These are phyloP conservation scores for Diploscapter pachys DNA, from an alignment of 1,140 invertebrate genomes.

Conservation along the genomic window DNA sequence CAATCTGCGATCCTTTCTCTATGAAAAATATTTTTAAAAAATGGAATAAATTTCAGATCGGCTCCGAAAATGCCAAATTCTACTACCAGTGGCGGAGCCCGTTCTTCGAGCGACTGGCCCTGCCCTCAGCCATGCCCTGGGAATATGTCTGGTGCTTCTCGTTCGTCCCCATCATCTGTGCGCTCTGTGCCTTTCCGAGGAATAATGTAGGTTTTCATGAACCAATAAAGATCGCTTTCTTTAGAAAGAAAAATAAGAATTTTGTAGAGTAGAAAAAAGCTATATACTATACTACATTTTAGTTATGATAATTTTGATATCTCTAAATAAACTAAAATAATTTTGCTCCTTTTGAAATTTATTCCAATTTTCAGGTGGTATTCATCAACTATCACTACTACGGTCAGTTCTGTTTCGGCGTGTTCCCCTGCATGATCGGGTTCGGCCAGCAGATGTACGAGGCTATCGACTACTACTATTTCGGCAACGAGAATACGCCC, in stretches of 20 bases:
- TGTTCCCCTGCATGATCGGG: constrained; percentile 70
- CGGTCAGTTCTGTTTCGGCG: constrained; percentile 73
- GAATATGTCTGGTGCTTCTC: constrained; percentile 88
- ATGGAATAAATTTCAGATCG: constrained; percentile 61
- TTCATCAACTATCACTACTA: constrained; percentile 78
- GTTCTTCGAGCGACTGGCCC: constrained; percentile 78
- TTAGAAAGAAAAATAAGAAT: no score
- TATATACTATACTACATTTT: no score
- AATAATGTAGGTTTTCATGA: constrained; percentile 68
- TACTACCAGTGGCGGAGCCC: constrained; percentile 79
- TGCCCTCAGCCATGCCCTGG: constrained; percentile 84
- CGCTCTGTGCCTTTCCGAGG: constrained; percentile 77
- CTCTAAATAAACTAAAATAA: background rate
- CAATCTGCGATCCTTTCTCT: no score
- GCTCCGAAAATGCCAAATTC: constrained; percentile 83
- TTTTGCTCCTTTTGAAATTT: constrained; percentile 1
- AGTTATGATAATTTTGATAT: background rate
- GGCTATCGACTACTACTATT: constrained; percentile 29
- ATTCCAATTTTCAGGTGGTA: constrained; percentile 50
- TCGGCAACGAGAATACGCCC: constrained; percentile 48
- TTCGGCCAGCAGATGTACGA: constrained; percentile 36
- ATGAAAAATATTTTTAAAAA: no score
- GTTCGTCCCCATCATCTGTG: constrained; percentile 77
- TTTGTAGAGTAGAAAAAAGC: no score
- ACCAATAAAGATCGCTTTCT: no score